phyloP scores from a whole-genome alignment of 2,113 vertebrate genomes.

The Piaya cayana region DNA sequence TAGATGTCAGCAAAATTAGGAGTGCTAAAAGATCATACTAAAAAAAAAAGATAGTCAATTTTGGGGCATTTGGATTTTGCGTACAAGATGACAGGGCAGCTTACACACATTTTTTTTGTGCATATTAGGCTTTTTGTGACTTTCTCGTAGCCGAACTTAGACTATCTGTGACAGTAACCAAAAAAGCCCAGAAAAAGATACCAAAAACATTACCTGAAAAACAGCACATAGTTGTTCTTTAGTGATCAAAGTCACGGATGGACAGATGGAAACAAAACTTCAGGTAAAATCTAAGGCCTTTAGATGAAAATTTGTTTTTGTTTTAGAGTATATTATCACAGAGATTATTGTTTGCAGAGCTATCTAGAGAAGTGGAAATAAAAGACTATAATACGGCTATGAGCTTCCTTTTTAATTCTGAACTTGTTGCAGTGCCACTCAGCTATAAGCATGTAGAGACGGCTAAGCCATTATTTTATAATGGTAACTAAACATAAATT shows the following conservation, averaged over 20 bases:
- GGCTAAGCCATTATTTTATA: not conserved
- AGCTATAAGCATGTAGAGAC: not conserved
- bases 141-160: not conserved
- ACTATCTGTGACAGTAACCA: not conserved
- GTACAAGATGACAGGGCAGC: not conserved
- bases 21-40: not conserved
- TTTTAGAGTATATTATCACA: not conserved
- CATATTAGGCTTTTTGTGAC: not conserved
- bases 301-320: not conserved
- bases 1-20: slow-evolving; percentile 17
- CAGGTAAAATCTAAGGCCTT: not conserved
- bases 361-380: not conserved
- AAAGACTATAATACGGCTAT: not conserved
- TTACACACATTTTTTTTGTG: not conserved
- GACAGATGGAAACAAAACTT: not conserved
- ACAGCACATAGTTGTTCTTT: not conserved
- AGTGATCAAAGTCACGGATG: not conserved
- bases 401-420: not conserved
- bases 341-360: not conserved
- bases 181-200: not conserved
- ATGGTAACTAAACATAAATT: not conserved
- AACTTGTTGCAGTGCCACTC: not conserved
- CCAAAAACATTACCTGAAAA: not conserved
- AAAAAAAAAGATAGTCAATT: not conserved
- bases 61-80: not conserved